Conservation (phyloP, 1,140 invertebrate species). For the Diprion similis region DNA sequence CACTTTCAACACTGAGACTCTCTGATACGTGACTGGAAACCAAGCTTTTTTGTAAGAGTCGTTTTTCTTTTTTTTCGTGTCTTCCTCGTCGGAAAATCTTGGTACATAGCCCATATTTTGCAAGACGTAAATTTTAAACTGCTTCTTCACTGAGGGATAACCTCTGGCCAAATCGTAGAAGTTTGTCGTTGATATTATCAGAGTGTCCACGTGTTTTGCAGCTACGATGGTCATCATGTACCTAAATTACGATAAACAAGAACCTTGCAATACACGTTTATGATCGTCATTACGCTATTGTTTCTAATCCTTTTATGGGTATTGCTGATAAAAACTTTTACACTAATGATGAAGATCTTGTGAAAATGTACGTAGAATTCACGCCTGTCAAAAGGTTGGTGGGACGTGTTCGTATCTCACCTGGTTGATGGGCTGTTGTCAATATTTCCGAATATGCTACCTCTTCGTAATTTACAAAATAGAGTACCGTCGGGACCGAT, state of each 20-base stretch:
- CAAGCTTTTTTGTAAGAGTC: not conserved
- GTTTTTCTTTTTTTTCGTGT: not conserved
- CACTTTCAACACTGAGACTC: not conserved
- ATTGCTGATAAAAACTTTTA: too few species aligned
- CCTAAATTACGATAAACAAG: not conserved
- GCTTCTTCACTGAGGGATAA: conserved; percentile 14
- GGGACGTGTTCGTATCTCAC: not conserved
- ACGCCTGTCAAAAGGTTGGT: too few species aligned
- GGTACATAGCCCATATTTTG: not conserved
- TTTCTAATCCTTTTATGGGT: too few species aligned
- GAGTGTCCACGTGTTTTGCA: conserved; percentile 27
- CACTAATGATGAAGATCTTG: too few species aligned
- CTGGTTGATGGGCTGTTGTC: conserved; percentile 22
- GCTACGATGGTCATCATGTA: conserved; percentile 33
- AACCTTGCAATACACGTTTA: not conserved
- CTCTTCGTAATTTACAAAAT: conserved; percentile 18
- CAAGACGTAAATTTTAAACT: conserved; percentile 12
- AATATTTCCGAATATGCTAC: conserved; percentile 33
- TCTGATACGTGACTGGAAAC: conserved; percentile 1
- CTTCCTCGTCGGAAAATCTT: not conserved
- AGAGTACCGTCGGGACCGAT: conserved; percentile 30
- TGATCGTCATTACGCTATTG: too few species aligned
- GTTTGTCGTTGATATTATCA: conserved; percentile 16
- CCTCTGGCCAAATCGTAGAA: conserved; percentile 25
- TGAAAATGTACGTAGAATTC: too few species aligned